Conservation (phyloP, 2,113 vertebrate species). For the Carassius carassius region DNA sequence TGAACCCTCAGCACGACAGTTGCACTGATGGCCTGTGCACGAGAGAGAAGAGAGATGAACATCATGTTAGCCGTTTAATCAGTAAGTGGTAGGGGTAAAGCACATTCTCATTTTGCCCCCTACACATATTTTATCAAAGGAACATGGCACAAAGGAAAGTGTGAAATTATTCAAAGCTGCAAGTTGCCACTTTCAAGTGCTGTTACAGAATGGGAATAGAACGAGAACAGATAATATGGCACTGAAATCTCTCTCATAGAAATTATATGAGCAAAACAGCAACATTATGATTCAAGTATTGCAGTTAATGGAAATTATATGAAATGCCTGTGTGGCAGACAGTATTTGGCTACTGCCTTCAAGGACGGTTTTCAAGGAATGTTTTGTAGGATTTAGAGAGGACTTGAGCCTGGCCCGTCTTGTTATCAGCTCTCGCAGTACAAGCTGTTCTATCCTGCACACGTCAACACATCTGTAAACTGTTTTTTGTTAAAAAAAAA, state of each 20-base stretch:
- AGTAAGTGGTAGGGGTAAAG: neutral
- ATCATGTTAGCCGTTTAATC: neutral
- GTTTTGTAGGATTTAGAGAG: constrained; percentile 4
- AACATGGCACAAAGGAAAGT: neutral
- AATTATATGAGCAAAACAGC: neutral
- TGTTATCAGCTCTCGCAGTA: neutral
- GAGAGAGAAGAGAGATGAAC: neutral
- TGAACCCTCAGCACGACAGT: constrained; percentile 77
- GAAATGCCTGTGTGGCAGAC: neutral
- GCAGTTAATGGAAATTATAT: neutral
- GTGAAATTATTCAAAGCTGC: constrained; percentile 30
- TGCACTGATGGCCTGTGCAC: constrained; percentile 60
- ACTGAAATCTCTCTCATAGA: neutral
- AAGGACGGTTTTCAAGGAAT: constrained; percentile 26
- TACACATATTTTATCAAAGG: neutral
- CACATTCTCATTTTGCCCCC: constrained; percentile 1
- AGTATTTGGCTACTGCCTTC: neutral
- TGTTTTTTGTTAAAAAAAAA: constrained; percentile 13
- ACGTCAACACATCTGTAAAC: neutral
- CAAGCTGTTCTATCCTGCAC: neutral
- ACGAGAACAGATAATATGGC: neutral
- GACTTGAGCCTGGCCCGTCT: neutral
- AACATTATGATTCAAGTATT: neutral
- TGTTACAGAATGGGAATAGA: neutral
- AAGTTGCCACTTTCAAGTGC: neutral